phyloP scores from a whole-genome alignment of 1,140 invertebrate species.

The Bombus sibiricus region DNA sequence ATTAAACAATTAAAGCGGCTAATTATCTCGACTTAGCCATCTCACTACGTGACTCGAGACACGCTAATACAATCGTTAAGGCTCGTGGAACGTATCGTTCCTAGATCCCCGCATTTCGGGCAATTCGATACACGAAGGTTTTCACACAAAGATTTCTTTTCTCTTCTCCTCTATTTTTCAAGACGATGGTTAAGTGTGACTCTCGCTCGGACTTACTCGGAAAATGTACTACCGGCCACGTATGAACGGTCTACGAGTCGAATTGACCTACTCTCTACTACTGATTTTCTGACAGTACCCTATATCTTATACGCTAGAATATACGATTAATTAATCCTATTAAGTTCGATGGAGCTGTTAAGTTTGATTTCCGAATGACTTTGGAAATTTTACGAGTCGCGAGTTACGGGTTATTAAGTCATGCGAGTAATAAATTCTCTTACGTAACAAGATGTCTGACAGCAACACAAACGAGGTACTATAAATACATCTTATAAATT shows the following conservation, averaged over 20 bases:
- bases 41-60: slow-evolving; percentile 35
- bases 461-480: not conserved
- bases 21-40: slow-evolving; percentile 72
- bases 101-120: too few species aligned
- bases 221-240: too few species aligned
- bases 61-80: slow-evolving; percentile 19
- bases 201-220: too few species aligned
- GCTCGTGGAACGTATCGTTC: slow-evolving; percentile 4
- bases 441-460: not conserved
- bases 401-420: too few species aligned
- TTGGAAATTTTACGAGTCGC: too few species aligned
- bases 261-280: too few species aligned
- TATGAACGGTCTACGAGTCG: too few species aligned
- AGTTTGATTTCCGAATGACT: too few species aligned
- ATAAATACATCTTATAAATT: too few species aligned
- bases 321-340: fast-evolving
- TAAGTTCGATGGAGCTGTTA: fast-evolving
- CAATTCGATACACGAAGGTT: not conserved
- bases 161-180: fast-evolving
- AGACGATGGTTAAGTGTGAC: not conserved
- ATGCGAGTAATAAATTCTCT: not conserved
- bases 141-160: fast-evolving
- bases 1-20: slow-evolving; percentile 80
- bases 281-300: too few species aligned
- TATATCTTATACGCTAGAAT: too few species aligned